Evolutionary conservation across 2,113 vertebrate species (phyloP), one percentile per base, ranked within the genome.

Genomic region (Lampris megalopsis): DNA sequence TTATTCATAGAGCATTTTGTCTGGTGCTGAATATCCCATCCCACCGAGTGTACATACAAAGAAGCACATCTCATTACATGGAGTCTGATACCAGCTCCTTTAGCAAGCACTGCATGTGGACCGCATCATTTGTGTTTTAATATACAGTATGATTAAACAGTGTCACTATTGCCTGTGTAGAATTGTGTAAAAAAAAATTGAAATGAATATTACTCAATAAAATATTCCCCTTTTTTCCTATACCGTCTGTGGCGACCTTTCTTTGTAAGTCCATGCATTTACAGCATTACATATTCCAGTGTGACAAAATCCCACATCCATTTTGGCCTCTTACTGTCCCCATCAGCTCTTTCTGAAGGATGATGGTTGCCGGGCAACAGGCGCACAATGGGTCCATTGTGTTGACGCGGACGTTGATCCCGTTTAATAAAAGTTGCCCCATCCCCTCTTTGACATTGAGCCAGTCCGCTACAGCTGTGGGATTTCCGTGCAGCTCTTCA

Each of bases 331-430:
- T 10, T 52, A 58, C 59, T 47, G 40, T 66, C 48, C 67, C 4
- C 35, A 36, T 50, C 9, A 9, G 37, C 50, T 80, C 54, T n/a
- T 24, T 68, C 61, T 47, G 6, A 43, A 58, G 48, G 8, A 63
- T 75, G 63, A 71, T 57, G 53, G 73, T 82, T 87, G 73, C 88
- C 38, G 24, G 47, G 81, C 79, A 86, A 82, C 76, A 71, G 68
- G 37, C 50, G 6, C 59, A 79, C 36, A 80, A 71, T 71, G 9
- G 13, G 66, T 68, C 56, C 65, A 68, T 68, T 82, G 74, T 81
- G 68, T 75, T 52, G 37, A 47, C 3, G 48, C 43, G 57, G 59
- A 64, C 10, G 45, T 78, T 73, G 65, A 65, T 70, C 65, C 56
- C 43, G 8, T 7, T 77, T 71, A 72, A 53, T 71, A 72, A 53